A percentile compares a stretch with the other conserved stretches of the same genome.
phyloP scores from a whole-genome alignment of 2,113 vertebrate genomes.

The Calonectris borealis region DNA sequence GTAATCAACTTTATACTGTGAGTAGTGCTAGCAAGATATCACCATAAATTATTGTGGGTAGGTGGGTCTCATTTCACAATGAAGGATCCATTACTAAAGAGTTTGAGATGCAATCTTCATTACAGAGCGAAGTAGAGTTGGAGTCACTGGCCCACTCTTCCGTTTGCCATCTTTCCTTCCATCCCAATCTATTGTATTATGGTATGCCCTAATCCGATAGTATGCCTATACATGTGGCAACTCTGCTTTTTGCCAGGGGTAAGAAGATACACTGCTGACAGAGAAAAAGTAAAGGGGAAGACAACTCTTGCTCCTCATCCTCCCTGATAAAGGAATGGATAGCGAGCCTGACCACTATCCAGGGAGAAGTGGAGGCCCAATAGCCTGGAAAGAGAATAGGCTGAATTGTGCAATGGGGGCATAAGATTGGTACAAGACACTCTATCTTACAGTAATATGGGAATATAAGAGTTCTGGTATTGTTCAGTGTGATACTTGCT shows the following conservation, averaged over 20 bases:
- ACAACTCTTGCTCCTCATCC: background rate
- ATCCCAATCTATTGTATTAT: background rate
- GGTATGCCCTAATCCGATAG: background rate
- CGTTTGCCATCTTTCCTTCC: background rate
- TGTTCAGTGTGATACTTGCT: background rate
- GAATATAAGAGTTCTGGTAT: background rate
- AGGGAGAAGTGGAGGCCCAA: background rate
- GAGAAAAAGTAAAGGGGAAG: background rate
- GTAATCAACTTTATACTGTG: background rate
- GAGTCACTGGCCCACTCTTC: background rate
- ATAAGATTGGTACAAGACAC: background rate
- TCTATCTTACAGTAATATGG: background rate
- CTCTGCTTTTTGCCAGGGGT: background rate
- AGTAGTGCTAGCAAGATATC: background rate
- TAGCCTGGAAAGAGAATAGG: background rate
- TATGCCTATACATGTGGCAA: rapidly evolving
- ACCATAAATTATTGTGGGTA: background rate
- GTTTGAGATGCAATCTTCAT: background rate
- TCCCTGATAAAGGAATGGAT: background rate
- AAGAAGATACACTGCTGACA: background rate
- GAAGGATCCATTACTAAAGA: background rate
- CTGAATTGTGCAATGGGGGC: background rate
- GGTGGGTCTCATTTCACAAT: background rate
- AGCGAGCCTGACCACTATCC: background rate
- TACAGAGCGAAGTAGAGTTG: background rate